Conservation (phyloP, 2,113 vertebrate species). For the Hippocampus zosterae region DNA sequence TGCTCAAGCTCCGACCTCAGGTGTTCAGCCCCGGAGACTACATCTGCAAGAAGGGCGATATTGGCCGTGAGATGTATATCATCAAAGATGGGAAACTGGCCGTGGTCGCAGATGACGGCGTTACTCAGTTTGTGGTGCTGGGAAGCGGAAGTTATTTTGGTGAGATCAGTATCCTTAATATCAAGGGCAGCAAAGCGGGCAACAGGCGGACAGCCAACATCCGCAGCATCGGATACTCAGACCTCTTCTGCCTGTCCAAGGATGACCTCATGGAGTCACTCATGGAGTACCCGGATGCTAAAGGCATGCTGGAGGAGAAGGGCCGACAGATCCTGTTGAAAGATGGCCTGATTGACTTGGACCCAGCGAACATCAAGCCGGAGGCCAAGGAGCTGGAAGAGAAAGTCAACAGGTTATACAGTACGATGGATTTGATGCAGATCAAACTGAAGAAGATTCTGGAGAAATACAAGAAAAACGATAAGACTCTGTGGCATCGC, state of each 20-base stretch:
- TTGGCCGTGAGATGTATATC: slow-evolving; percentile 98
- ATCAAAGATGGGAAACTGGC: slow-evolving; percentile 97
- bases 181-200: slow-evolving; percentile 96
- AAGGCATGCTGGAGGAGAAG: slow-evolving; percentile 91
- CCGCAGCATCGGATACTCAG: slow-evolving; percentile 92
- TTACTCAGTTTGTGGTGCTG: slow-evolving; percentile 92
- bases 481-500: slow-evolving; percentile 77
- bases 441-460: slow-evolving; percentile 82
- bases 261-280: slow-evolving; percentile 97
- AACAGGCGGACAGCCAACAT: slow-evolving; percentile 96
- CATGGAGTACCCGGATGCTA: slow-evolving; percentile 92
- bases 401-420: slow-evolving; percentile 80
- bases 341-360: slow-evolving; percentile 86
- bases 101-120: slow-evolving; percentile 92
- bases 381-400: slow-evolving; percentile 86
- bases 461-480: slow-evolving; percentile 74
- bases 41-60: slow-evolving; percentile 96
- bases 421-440: slow-evolving; percentile 79
- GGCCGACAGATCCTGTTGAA: slow-evolving; percentile 93
- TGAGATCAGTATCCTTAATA: slow-evolving; percentile 96
- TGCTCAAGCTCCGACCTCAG: slow-evolving; percentile 88
- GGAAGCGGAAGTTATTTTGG: slow-evolving; percentile 96
- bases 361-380: slow-evolving; percentile 78
- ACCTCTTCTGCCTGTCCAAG: slow-evolving; percentile 93
- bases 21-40: slow-evolving; percentile 97